Evolutionary conservation across 2,113 vertebrate genomes (phyloP).

Genomic region (Dryoscopus gambensis): DNA sequence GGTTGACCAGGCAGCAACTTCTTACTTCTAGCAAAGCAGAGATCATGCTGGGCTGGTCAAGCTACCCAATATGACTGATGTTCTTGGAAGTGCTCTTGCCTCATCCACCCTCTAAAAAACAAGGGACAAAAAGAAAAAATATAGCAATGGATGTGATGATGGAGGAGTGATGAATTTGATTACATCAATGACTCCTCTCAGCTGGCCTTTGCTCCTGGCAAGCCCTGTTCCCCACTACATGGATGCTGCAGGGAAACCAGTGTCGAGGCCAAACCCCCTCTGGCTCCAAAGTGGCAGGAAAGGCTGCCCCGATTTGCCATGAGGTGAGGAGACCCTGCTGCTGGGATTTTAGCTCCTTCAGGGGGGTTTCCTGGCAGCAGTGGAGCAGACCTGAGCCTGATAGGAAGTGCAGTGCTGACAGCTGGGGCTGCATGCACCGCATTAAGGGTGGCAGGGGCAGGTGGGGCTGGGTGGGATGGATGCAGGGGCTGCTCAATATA

Average conservation of each 20-base stretch:
- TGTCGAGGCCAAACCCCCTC: rapidly evolving
- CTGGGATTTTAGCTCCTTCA: not conserved
- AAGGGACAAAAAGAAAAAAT: not conserved
- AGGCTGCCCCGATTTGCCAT: rapidly evolving
- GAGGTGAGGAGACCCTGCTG: not conserved
- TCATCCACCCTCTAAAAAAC: rapidly evolving
- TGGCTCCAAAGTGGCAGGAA: not conserved
- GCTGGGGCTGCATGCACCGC: rapidly evolving
- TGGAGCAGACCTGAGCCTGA: not conserved
- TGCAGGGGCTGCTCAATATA: rapidly evolving
- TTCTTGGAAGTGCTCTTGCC: not conserved
- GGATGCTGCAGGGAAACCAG: not conserved
- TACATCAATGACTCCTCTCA: not conserved
- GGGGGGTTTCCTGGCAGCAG: not conserved
- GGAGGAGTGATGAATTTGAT: not conserved
- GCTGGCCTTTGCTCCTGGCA: not conserved
- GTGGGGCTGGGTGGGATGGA: rapidly evolving
- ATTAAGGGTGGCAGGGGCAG: rapidly evolving
- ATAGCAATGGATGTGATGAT: not conserved
- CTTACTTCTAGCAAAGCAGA: not conserved
- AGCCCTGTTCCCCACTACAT: not conserved
- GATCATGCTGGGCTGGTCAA: not conserved
- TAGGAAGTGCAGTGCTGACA: not conserved
- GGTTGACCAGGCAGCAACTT: not conserved
- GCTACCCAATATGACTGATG: rapidly evolving